Conservation (phyloP, 2,888 invertebrate species). For the Orthosia cruda region DNA sequence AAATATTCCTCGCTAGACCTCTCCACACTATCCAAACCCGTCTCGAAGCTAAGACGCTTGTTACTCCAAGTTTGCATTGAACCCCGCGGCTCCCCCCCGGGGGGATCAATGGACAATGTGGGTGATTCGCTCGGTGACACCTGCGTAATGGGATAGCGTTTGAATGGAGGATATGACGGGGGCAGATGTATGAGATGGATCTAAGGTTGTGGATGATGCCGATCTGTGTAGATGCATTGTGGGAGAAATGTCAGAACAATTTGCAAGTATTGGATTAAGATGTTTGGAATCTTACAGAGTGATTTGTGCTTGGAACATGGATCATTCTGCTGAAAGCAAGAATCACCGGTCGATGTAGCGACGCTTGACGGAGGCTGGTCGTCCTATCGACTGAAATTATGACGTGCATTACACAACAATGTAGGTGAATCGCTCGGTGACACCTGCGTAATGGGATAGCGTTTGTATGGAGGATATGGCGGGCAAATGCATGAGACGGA, state of each 20-base stretch:
- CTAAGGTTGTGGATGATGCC: conserved; percentile 9
- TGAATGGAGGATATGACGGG: conserved; percentile 63
- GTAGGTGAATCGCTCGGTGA: conserved; percentile 77
- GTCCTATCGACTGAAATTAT: no score
- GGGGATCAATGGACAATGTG: conserved; percentile 80
- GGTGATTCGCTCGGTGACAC: conserved; percentile 78
- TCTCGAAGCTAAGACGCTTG: conserved; percentile 82
- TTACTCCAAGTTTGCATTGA: conserved; percentile 88
- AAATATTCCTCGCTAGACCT: conserved; percentile 4
- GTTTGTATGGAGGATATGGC: conserved; percentile 67
- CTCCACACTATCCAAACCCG: conserved; percentile 63
- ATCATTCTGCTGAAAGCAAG: no score
- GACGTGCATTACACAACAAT: conserved; percentile 67
- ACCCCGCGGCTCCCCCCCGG: conserved; percentile 70
- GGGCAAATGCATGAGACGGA: no score
- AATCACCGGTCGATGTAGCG: no score
- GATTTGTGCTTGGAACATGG: background rate
- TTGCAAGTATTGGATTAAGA: background rate
- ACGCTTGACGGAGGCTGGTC: no score
- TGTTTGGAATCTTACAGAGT: background rate
- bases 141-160: conserved; percentile 76
- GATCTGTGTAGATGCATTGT: conserved; percentile 13
- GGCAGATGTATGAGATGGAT: conserved; percentile 35
- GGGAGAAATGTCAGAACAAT: conserved; percentile 12
- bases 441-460: conserved; percentile 78